Evolutionary conservation across 2,888 invertebrate species (phyloP).

Genomic region (Polia nebulosa): DNA sequence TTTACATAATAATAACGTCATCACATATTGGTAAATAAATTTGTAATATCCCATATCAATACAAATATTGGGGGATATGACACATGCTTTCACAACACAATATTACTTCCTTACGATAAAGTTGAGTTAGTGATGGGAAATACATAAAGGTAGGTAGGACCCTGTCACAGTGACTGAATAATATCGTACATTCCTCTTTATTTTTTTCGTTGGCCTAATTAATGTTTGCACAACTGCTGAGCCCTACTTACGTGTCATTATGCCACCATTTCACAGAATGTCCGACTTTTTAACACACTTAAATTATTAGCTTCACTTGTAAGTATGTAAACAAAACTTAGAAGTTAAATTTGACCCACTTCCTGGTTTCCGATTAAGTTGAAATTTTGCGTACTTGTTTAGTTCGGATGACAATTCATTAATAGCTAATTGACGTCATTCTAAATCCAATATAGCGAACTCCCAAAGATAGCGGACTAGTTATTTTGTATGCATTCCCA

Average conservation of each 20-base stretch:
- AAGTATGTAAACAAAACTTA: too few species aligned
- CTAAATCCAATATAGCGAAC: too few species aligned
- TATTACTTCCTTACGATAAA: constrained; percentile 13
- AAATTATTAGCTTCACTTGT: too few species aligned
- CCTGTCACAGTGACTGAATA: not conserved
- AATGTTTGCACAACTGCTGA: not conserved
- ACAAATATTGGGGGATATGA: constrained; percentile 23
- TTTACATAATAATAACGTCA: not conserved
- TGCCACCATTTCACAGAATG: too few species aligned
- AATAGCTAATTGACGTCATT: too few species aligned
- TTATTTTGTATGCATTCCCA: too few species aligned
- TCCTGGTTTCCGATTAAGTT: too few species aligned
- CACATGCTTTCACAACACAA: constrained; percentile 14
- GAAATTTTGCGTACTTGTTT: too few species aligned
- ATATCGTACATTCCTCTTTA: not conserved
- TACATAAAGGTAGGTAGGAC: not conserved
- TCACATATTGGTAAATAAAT: constrained; percentile 16
- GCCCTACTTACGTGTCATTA: not conserved
- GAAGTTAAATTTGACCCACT: too few species aligned
- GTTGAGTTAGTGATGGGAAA: constrained; percentile 1
- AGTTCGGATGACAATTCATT: too few species aligned
- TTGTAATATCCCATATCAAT: constrained; percentile 25
- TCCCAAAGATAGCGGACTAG: too few species aligned
- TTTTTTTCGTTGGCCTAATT: not conserved
- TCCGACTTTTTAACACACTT: too few species aligned